A percentile compares a stretch with the other conserved stretches of the same genome.
Conservation (phyloP, 2,888 invertebrate species). For the Eupithecia pulchellata region DNA sequence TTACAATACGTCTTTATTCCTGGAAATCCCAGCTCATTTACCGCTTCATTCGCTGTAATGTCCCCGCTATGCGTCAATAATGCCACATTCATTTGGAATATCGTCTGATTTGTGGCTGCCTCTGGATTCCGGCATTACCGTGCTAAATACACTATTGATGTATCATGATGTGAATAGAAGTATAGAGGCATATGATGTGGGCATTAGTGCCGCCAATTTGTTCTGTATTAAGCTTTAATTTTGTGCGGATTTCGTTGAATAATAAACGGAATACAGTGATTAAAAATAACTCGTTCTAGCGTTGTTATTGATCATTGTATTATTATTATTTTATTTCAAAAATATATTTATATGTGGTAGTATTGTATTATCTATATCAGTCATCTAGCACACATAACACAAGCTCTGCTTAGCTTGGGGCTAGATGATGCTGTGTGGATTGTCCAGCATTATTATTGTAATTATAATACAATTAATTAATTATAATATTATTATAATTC, state of each 20-base stretch:
- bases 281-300: too few species aligned
- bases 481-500: too few species aligned
- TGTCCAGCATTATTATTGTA: too few species aligned
- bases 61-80: slow-evolving; percentile 15
- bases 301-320: neutral
- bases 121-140: slow-evolving; percentile 7
- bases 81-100: slow-evolving; percentile 27
- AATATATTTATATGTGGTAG: too few species aligned
- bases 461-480: too few species aligned
- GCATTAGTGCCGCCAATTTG: neutral
- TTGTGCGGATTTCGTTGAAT: neutral
- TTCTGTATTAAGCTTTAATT: neutral
- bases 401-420: too few species aligned
- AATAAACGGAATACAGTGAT: neutral
- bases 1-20: neutral
- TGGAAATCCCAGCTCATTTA: neutral
- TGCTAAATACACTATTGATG: slow-evolving; percentile 17
- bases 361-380: too few species aligned
- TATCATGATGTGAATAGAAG: neutral
- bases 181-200: neutral
- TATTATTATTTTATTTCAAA: too few species aligned
- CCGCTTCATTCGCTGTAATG: neutral
- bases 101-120: slow-evolving; percentile 31
- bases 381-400: too few species aligned
- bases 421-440: too few species aligned